Evolutionary conservation across 2,113 vertebrate species (phyloP).

Genomic region (Tachycineta bicolor): DNA sequence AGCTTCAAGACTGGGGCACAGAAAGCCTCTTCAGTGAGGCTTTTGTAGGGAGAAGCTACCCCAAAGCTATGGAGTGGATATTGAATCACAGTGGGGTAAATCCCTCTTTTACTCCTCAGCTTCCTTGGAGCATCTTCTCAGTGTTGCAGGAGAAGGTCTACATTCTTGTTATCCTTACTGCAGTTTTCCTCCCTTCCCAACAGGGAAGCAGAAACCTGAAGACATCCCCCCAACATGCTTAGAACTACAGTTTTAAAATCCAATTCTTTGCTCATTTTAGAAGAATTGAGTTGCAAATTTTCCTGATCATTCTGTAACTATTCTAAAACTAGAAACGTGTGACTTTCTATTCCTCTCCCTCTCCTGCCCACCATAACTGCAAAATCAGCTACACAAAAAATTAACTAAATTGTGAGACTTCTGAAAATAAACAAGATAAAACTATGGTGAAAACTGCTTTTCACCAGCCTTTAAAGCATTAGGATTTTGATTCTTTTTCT

Average conservation of each 20-base stretch:
- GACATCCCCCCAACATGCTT: background rate
- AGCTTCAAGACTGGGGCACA: background rate
- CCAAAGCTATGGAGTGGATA: background rate
- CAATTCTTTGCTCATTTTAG: background rate
- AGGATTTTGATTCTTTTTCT: background rate
- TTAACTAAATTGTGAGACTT: background rate
- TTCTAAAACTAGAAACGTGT: background rate
- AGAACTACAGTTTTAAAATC: background rate
- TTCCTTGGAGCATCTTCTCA: background rate
- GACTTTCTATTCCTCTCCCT: fast-evolving
- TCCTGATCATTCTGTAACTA: background rate
- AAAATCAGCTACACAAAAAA: background rate
- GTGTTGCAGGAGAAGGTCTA: background rate
- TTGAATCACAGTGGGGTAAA: background rate
- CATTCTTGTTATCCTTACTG: background rate
- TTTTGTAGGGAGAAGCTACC: background rate
- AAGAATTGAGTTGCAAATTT: background rate
- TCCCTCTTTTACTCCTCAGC: background rate
- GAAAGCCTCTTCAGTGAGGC: background rate
- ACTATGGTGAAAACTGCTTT: background rate
- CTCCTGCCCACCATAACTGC: background rate
- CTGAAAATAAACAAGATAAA: background rate
- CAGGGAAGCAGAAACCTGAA: background rate
- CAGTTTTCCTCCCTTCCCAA: background rate
- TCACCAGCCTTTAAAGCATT: background rate